Conservation (phyloP, 2,113 vertebrate genomes). For the Heliornis fulica region DNA sequence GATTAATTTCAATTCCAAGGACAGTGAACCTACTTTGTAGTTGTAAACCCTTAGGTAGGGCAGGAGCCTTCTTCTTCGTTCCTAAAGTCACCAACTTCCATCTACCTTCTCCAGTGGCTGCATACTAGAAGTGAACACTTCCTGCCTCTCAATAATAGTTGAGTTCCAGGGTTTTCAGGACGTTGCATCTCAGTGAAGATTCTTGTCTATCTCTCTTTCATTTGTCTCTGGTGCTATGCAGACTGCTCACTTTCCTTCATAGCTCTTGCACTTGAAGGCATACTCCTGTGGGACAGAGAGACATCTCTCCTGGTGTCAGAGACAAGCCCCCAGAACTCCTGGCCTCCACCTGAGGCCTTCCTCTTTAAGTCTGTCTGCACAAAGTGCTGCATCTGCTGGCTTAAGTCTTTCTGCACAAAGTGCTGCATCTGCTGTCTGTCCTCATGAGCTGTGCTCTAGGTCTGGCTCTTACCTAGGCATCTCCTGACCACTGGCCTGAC, state of each 20-base stretch:
- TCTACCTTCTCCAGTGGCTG: background rate
- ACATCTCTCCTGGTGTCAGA: too few species aligned
- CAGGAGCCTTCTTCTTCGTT: background rate
- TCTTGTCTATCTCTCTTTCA: background rate
- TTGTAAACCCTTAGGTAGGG: background rate
- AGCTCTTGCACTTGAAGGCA: too few species aligned
- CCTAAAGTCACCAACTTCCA: background rate
- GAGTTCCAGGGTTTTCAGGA: background rate
- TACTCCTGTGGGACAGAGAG: too few species aligned
- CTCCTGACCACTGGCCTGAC: background rate
- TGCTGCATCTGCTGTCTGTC: background rate
- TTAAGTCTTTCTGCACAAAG: background rate
- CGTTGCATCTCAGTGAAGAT: background rate
- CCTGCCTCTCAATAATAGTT: accelerated
- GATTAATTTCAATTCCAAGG: background rate
- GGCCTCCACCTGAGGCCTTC: too few species aligned
- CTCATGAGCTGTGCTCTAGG: background rate
- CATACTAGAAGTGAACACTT: background rate
- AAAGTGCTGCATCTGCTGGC: background rate
- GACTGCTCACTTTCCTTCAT: background rate
- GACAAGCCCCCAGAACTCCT: too few species aligned
- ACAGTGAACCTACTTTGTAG: background rate
- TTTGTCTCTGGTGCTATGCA: background rate
- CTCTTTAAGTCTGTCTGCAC: background rate
- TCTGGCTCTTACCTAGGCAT: background rate